Base-by-base conservation (phyloP, 2,113 vertebrate species). In the Crocuta crocuta region DNA sequence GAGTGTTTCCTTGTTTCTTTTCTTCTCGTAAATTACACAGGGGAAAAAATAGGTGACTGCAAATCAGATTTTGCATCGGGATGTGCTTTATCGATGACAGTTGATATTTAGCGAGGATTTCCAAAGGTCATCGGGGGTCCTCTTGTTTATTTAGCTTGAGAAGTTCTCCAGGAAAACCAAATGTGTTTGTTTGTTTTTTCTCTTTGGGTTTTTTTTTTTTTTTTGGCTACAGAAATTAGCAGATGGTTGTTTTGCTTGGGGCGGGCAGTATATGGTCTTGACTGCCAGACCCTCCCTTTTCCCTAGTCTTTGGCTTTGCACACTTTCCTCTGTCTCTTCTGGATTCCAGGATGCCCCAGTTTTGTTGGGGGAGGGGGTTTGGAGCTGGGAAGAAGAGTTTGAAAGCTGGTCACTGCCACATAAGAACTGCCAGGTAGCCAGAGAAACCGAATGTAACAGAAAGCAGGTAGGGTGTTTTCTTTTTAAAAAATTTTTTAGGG, bases 1-100 rank as follows among this genome's bases (percentile, higher is more conserved):
- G 61, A 68, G 35, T 85, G 10, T 87, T 92, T 82, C 24, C 63
- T 90, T 80, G 50, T 91, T 85, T 95, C 23, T 80, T 89, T 96
- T 90, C 50, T 92, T 83, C 55, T 88, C 9, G 19, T 65, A 7
- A n/a, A 28, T 79, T 39, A 61, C 73, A 48, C 31, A 10, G 26
- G 24, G 17, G 50, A 10, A 28, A 55, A 48, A 33, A 13, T 58
- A 68, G 70, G 79, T 33, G 16, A 28, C 33, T 13, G 4, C 55
- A 43, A 78, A 55, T 78, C 39, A 86, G 55, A 58, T 70, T 91
- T 68, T 87, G 5, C 66, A 16, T 87, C 19, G 10, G 70, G 43
- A 35, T 50, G 2, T 68, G 39, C n/a, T 93, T 89, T 66, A 79
- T 85, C 24, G 78, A 63, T 45, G 92, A 24, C 55, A 6, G 43